Conservation (phyloP, 2,113 vertebrate species). For the Bos javanicus region DNA sequence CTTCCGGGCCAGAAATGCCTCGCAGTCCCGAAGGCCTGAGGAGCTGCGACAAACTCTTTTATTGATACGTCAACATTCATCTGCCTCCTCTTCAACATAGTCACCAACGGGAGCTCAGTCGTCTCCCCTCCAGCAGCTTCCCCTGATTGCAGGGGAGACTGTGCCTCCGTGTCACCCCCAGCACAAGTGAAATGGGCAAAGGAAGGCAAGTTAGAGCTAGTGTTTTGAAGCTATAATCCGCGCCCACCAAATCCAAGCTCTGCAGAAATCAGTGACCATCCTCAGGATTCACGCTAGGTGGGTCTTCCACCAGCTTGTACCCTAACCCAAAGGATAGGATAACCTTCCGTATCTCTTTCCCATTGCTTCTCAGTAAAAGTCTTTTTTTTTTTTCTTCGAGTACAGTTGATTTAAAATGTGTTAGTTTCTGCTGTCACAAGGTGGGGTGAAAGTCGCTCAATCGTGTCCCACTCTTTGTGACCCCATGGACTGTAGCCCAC, state of each 20-base stretch:
- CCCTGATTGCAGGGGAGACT: background rate
- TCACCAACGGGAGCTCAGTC: background rate
- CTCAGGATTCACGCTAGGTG: background rate
- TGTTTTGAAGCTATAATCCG: background rate
- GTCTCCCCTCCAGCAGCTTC: background rate
- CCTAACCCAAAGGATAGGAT: background rate
- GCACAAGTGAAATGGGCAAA: background rate
- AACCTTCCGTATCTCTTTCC: background rate
- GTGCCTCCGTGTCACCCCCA: background rate
- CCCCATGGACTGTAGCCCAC: background rate
- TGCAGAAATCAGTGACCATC: background rate
- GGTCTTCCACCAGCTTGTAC: background rate
- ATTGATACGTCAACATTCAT: background rate
- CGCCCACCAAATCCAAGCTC: constrained; percentile 26
- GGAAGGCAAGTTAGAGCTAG: background rate
- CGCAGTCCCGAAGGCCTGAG: background rate
- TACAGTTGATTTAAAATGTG: background rate
- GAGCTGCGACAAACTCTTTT: background rate
- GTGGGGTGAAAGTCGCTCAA: background rate
- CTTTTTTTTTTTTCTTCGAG: background rate
- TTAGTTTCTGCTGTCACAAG: background rate
- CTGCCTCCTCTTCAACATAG: background rate
- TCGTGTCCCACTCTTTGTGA: background rate
- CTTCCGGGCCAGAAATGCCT: background rate
- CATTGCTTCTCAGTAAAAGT: background rate